These are phyloP conservation scores for Latrodectus hesperus DNA, from an alignment of 2,888 invertebrate species.

Conservation along the genomic window DNA sequence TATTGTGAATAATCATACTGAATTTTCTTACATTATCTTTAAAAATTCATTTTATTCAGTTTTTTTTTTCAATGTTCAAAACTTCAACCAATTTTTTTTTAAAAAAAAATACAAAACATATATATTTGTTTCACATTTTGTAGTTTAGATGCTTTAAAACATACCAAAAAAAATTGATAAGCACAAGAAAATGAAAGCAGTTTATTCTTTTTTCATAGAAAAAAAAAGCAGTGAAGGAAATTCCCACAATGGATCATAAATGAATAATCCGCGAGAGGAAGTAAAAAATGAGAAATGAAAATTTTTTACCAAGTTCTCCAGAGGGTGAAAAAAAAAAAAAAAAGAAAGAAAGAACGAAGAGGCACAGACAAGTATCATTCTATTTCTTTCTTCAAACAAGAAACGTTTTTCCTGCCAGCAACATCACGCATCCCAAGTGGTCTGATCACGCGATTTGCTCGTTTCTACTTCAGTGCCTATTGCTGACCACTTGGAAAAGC, in stretches of 20 bases:
- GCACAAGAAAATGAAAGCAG: too few species aligned
- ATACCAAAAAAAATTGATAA: too few species aligned
- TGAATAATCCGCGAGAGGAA: background rate
- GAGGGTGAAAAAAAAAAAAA: background rate
- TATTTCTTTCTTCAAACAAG: slow-evolving; percentile 5
- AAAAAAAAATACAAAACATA: too few species aligned
- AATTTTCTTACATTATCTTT: too few species aligned
- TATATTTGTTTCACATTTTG: too few species aligned
- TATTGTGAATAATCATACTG: too few species aligned
- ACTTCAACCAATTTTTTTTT: too few species aligned
- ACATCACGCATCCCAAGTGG: slow-evolving; percentile 25
- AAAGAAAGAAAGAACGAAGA: background rate
- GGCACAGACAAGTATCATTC: background rate
- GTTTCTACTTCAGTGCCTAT: slow-evolving; percentile 5
- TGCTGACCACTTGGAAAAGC: background rate
- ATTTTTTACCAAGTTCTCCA: background rate
- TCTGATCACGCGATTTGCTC: slow-evolving; percentile 41
- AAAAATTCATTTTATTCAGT: too few species aligned
- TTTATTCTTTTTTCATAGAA: background rate
- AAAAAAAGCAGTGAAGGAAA: background rate
- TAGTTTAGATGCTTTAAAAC: too few species aligned
- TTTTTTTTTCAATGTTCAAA: too few species aligned
- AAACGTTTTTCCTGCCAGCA: slow-evolving; percentile 1
- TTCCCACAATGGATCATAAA: background rate
- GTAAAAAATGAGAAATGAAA: background rate